Conservation (phyloP, 2,888 invertebrate species). For the Scaptomyza parva region DNA sequence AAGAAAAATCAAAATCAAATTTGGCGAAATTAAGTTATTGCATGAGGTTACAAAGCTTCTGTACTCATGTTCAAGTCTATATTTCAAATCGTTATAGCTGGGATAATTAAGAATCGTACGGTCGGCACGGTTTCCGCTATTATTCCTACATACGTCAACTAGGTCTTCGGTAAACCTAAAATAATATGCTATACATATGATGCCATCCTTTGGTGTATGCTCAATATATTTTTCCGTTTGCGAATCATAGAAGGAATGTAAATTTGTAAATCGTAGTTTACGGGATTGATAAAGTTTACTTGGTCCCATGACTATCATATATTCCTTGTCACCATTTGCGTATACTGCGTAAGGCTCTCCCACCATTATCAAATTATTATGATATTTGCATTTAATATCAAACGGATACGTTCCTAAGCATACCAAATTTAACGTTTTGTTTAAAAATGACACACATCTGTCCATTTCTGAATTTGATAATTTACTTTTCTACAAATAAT, state of each 20-base stretch:
- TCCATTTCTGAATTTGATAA: no score
- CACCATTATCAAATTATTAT: neutral
- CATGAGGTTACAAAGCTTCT: no score
- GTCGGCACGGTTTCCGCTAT: no score
- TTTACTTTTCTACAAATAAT: slow-evolving; percentile 1
- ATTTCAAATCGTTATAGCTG: no score
- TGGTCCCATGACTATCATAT: slow-evolving; percentile 3
- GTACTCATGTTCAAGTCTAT: no score
- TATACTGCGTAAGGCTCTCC: slow-evolving; percentile 13
- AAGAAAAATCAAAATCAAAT: no score
- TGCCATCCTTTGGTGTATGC: neutral
- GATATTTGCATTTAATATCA: neutral
- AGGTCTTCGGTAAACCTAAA: slow-evolving; percentile 10
- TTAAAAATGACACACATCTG: neutral
- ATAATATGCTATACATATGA: slow-evolving; percentile 7
- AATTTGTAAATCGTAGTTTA: no score
- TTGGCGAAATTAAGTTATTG: no score
- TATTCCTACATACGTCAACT: no score
- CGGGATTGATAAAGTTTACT: neutral
- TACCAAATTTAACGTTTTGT: slow-evolving; percentile 2
- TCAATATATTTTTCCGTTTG: no score
- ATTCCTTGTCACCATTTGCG: neutral
- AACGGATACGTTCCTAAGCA: slow-evolving; percentile 9
- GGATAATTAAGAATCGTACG: no score
- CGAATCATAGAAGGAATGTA: no score